Conservation (phyloP, 2,113 vertebrate species). For the Neotragus moschatus region DNA sequence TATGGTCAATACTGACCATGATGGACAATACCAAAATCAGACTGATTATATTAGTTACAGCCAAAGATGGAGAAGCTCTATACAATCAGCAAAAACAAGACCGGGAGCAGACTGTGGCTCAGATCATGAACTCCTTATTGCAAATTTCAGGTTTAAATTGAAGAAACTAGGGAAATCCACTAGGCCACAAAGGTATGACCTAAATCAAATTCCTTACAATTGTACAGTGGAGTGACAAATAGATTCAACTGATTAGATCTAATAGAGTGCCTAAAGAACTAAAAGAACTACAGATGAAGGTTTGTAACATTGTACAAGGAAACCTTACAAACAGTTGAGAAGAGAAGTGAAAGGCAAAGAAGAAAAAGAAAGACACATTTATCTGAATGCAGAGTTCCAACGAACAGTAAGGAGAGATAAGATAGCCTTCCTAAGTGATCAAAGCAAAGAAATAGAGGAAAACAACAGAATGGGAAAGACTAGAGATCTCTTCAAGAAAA, state of each 20-base stretch:
- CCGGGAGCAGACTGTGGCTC: neutral
- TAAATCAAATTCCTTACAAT: neutral
- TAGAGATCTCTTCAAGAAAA: neutral
- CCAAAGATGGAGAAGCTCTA: neutral
- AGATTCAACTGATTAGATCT: neutral
- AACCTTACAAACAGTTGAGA: neutral
- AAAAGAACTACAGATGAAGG: neutral
- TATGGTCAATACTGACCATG: neutral
- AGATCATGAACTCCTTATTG: neutral
- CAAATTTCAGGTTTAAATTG: neutral
- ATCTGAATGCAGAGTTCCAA: neutral
- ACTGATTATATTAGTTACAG: neutral
- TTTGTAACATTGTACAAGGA: neutral
- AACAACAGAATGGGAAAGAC: neutral
- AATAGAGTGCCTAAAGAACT: neutral
- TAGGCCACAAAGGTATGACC: neutral
- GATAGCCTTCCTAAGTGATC: neutral
- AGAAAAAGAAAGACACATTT: neutral
- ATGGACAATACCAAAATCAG: neutral
- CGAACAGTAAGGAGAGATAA: neutral
- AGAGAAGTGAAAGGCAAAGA: neutral
- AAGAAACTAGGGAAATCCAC: neutral
- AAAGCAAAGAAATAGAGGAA: neutral
- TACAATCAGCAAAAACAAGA: neutral
- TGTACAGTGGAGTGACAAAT: neutral